phyloP scores from a whole-genome alignment of 2,113 vertebrate genomes.

The Glaucomys volans region DNA sequence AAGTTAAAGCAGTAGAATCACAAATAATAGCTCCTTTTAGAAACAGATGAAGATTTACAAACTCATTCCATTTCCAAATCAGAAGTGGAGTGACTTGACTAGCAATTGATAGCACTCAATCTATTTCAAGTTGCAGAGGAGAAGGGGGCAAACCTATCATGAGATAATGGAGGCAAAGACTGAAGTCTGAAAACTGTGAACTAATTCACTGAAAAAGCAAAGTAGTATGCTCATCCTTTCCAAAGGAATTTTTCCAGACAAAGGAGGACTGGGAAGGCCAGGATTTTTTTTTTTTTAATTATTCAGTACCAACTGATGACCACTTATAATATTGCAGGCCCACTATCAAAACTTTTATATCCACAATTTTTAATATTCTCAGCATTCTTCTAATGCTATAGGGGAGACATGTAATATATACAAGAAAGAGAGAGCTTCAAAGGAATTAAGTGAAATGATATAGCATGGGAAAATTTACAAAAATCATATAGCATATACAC shows the following conservation, averaged over 20 bases:
- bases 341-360: background rate
- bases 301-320: no score
- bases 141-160: background rate
- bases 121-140: background rate
- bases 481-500: background rate
- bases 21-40: background rate
- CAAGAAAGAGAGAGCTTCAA: background rate
- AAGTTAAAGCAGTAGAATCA: background rate
- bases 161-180: background rate
- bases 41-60: background rate
- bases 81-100: background rate
- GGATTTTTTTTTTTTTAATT: background rate
- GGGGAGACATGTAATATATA: accelerated
- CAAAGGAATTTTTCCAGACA: background rate
- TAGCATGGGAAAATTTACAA: background rate
- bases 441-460: background rate
- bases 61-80: background rate
- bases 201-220: background rate
- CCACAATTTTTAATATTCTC: background rate
- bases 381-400: background rate
- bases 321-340: background rate
- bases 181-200: background rate
- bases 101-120: background rate
- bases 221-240: background rate
- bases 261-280: background rate